These are phyloP conservation scores for Stegophylla sp. DNA, from an alignment of 2,888 invertebrate species.

Conservation along the genomic window DNA sequence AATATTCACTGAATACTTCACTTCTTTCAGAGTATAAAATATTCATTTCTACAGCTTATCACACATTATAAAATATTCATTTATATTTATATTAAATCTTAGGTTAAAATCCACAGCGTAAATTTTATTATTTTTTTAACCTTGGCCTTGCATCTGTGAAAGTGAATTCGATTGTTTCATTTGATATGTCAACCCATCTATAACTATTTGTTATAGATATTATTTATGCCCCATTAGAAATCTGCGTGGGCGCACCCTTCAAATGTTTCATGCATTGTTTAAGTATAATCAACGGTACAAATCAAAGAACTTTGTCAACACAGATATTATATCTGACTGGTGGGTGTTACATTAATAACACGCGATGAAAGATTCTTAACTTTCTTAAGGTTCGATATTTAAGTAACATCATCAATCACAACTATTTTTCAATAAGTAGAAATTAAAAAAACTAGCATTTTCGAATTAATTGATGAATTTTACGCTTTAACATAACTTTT, in stretches of 20 bases:
- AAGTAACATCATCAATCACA: background rate
- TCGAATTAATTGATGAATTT: background rate
- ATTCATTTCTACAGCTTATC: too few relatives aligned
- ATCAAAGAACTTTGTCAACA: conserved; percentile 27
- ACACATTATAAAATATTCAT: too few relatives aligned
- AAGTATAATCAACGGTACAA: background rate
- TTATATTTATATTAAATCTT: background rate
- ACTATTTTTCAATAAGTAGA: background rate
- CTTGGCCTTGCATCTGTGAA: conserved; percentile 32
- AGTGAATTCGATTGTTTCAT: conserved; percentile 42
- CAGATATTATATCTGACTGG: background rate
- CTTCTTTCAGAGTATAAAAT: too few relatives aligned
- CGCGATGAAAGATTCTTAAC: background rate
- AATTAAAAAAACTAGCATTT: background rate
- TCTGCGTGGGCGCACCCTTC: conserved; percentile 41
- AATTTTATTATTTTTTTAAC: conserved; percentile 6
- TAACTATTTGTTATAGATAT: conserved; percentile 1
- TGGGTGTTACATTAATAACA: conserved; percentile 9
- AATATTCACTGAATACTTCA: too few relatives aligned
- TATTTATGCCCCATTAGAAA: conserved; percentile 19
- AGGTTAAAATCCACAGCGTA: background rate
- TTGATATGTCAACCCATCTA: conserved; percentile 18
- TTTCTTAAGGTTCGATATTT: background rate
- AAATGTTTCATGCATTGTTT: conserved; percentile 8
- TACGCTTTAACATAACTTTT: background rate